Base-by-base conservation (phyloP, 2,888 invertebrate species). In the Leucoptera coffeella region DNA sequence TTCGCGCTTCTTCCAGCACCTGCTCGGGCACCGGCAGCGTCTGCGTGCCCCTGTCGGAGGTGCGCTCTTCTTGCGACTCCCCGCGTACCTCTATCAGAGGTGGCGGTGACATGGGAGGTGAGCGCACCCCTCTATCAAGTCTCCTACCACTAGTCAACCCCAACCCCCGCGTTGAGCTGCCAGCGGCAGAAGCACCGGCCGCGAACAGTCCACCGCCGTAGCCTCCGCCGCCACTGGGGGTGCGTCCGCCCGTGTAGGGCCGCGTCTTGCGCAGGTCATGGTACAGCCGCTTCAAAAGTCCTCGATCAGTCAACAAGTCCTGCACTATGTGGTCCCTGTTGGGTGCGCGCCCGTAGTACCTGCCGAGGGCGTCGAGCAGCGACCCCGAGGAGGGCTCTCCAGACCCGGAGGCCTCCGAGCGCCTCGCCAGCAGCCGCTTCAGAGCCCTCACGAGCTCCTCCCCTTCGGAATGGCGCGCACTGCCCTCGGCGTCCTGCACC, bases 251-350 rank as follows among this genome's bases (percentile, higher is more conserved):
- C 28, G 64, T 49, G 36, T 69, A 71, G 17, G 69, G 62, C 38
- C 80, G 76, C 14, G 83, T 75, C 41, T 82, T 80, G 35, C 83
- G 71, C 37, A 84, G 60, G 42, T 84, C 83, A 45, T 82, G 81
- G 44, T 84, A 83, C 15, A 84, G 59, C 47, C 77, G 82, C 49
- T 83, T 85, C 27, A 88, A 58, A 14, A 84, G 65, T 42, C 78
- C 80, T 39, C 85, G 74, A 48, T 88, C 82, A 7, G 82, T 82
- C 27, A 87, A 55, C 26, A 87, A 65, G 40, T 82, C 81, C 27
- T 81, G 80, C 37, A 85, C 80, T 30, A 85, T 78, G 47, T 74
- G 75, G 34, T 85, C 80, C 30, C 81, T 69, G 40, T 77, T 80
- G 0, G 76, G 62, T 9, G 78, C 75, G 36, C 79, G 75, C 34